Evolutionary conservation across 2,113 vertebrate genomes (phyloP), one percentile per base, ranked within the genome.

Genomic region (Mungos mungo): DNA sequence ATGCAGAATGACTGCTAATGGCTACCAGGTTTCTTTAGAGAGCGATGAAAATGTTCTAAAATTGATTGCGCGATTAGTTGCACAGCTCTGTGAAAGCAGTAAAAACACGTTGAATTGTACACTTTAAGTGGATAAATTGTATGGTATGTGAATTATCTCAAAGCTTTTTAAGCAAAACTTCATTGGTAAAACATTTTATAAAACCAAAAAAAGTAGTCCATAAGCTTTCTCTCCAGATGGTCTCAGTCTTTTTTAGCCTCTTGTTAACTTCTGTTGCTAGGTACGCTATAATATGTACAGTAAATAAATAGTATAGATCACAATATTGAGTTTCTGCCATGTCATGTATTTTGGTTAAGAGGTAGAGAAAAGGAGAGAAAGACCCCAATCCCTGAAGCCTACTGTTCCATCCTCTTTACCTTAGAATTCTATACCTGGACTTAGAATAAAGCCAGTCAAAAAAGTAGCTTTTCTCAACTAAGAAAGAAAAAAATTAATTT

Each of bases 151-250:
- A 81, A 41, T 86, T 54, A 57, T 15, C 16, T 81, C 33, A 66
- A 83, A 94, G 31, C 4, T 81, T 96, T 93, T 88, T 47, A 92
- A 79, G 79, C 31, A 85, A 96, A 96, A 50, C 31, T 57, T 66
- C 35, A 86, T 14, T 74, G 10, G 77, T 35, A 12, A 35, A 80
- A 83, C 2, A 90, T 66, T 66, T 93, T 38, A 60, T 65, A 82
- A 95, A 96, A 84, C 19, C 45, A 83, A 45, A 45, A 71, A 27
- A 7, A 68, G 27, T 63, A 87, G 90, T 92, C 72, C 91, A 45
- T 52, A 82, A 54, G 13, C 21, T 81, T 77, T 90, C 52, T 76
- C 82, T 82, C 41, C 21, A 88, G 31, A 66, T 68, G 23, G 2
- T 69, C 7, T 88, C 79, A 65, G 5, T 86, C 65, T 23, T n/a